A percentile compares a stretch with the other conserved stretches of the same genome.
Conservation (phyloP, 2,797 vertebrate species). For the Rhinella marina region DNA sequence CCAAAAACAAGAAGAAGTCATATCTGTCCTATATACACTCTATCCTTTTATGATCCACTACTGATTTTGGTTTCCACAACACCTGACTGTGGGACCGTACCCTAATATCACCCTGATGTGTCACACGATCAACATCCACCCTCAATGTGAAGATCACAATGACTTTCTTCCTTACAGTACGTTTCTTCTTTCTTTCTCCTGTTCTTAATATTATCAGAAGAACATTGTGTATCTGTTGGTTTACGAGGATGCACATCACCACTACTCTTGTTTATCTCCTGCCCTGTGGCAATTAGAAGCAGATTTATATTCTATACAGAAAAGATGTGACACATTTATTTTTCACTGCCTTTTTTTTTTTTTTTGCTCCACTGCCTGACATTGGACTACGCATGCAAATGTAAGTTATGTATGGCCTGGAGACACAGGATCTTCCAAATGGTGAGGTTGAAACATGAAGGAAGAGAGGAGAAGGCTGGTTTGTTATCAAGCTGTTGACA, state of each 20-base stretch:
- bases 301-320: constrained; percentile 42
- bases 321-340: constrained; percentile 53
- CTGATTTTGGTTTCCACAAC: too few species aligned
- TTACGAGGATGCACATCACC: constrained; percentile 18
- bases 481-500: constrained; percentile 58
- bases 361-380: constrained; percentile 41
- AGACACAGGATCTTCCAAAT: constrained; percentile 51
- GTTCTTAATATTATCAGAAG: neutral
- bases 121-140: neutral
- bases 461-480: constrained; percentile 39
- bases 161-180: neutral
- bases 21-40: too few species aligned
- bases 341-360: constrained; percentile 24
- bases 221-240: constrained; percentile 38
- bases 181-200: neutral
- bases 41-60: too few species aligned
- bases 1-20: too few species aligned
- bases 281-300: constrained; percentile 42
- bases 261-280: constrained; percentile 35
- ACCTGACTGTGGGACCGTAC: too few species aligned
- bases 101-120: neutral
- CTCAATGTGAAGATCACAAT: neutral
- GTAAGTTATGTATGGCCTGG: constrained; percentile 56
- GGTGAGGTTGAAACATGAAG: constrained; percentile 46
- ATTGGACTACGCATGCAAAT: constrained; percentile 61